phyloP scores from a whole-genome alignment of 1,140 invertebrate species.

The Drosophila oshimai region DNA sequence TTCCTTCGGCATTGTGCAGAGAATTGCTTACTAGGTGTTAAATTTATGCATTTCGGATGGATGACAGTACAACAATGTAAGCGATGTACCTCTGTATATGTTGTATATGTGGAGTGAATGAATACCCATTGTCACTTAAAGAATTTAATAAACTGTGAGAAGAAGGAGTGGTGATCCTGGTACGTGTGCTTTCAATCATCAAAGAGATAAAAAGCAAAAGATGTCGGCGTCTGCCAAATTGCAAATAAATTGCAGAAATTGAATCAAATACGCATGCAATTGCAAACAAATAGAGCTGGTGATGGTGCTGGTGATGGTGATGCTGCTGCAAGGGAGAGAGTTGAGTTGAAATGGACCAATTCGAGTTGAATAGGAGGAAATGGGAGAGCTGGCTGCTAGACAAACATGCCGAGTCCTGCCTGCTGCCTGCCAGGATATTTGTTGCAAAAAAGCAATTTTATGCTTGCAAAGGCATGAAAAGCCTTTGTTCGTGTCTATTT shows the following conservation, averaged over 20 bases:
- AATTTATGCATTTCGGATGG: conserved; percentile 81
- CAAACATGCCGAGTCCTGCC: conserved; percentile 47
- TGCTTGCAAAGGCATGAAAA: conserved; percentile 82
- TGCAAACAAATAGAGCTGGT: conserved; percentile 73
- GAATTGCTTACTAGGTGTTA: conserved; percentile 78
- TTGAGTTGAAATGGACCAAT: neutral
- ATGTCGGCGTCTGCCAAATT: conserved; percentile 68
- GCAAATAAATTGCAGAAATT: conserved; percentile 81
- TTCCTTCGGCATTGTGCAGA: conserved; percentile 34
- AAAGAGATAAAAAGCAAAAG: conserved; percentile 71
- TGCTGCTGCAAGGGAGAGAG: conserved; percentile 10
- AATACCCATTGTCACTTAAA: conserved; percentile 47
- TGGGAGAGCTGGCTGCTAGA: conserved; percentile 37
- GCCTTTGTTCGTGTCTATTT: conserved; percentile 83
- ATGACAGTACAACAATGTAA: conserved; percentile 67
- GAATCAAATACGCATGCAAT: conserved; percentile 81
- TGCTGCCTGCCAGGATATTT: conserved; percentile 65
- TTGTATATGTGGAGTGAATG: conserved; percentile 6
- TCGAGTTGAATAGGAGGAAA: neutral
- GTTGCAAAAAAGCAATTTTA: conserved; percentile 82
- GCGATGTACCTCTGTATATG: conserved; percentile 31
- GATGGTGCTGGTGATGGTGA: too few relatives aligned
- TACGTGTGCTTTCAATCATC: conserved; percentile 78
- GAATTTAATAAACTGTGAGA: conserved; percentile 59
- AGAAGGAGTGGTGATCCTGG: neutral